Base-by-base conservation (phyloP, 2,113 vertebrate genomes). In the Rhadina sibilatrix region DNA sequence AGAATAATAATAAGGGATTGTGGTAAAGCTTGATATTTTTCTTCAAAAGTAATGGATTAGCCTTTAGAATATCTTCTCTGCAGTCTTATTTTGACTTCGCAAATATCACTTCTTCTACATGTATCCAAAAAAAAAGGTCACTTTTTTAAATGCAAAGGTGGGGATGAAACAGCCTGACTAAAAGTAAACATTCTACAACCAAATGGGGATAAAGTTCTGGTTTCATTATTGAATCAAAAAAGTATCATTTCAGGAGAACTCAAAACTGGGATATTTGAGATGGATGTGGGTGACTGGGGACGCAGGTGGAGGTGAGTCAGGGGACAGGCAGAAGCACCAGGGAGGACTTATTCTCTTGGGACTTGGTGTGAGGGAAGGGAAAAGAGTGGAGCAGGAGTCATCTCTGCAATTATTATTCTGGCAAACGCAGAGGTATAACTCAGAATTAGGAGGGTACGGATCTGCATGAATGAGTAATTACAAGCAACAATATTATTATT, bases 1-100 rank as follows among this genome's bases (percentile, higher is more conserved):
- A 83, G 89, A 97, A 97, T 98, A 97, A 95, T 97, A 98, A 98
- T 97, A 96, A 98, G 97, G 80, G 83, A 94, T 95, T 89, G 86
- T 70, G 95, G 81, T 91, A 94, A 95, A 94, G 64, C 93, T 96
- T 95, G 95, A 77, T 94, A 92, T 96, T 96, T 96, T 96, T 96
- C 94, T 96, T 97, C 87, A 97, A 96, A 97, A 97, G 96, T 97
- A 98, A 97, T 94, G 93, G 93, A 94, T 96, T 94, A 93, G 87
- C 95, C 96, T 98, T 98, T 95, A 92, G 94, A 85, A 76, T 84
- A 89, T 87, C 82, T 87, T 94, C 49, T 91, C 76, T 83, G 80
- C 61, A 42, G 87, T 90, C 97, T 90, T 94, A 96, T 94, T 97
- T 96, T 96, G 97, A 96, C 90, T 97, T 96, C 0, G 93, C 96